Percentiles rank a stretch among this genome's conserved stretches.
Conservation (phyloP, 2,888 invertebrate species). For the Xiphydria camelus region DNA sequence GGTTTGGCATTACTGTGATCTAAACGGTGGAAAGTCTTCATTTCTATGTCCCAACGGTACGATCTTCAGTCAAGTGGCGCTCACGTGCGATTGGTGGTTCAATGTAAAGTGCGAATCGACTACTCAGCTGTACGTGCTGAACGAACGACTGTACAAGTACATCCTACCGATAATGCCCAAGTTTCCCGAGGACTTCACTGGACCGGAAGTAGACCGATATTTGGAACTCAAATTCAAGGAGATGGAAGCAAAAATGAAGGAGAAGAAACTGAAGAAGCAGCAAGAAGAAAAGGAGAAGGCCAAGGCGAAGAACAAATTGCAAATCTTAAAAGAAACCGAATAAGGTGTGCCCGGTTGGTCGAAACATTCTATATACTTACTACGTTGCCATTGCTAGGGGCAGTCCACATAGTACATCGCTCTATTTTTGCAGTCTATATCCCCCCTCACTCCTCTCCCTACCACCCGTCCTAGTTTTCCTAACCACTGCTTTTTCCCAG, state of each 20-base stretch:
- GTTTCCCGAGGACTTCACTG: slow-evolving; percentile 88
- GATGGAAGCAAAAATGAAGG: slow-evolving; percentile 80
- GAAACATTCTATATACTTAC: no score
- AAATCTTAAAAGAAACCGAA: slow-evolving; percentile 19
- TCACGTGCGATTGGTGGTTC: slow-evolving; percentile 94
- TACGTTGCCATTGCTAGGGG: no score
- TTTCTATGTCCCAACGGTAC: slow-evolving; percentile 90
- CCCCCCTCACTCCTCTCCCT: no score
- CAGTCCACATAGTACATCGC: no score
- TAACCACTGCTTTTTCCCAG: no score
- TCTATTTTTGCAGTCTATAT: no score
- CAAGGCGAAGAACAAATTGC: slow-evolving; percentile 21
- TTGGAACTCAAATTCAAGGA: slow-evolving; percentile 82
- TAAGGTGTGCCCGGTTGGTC: no score
- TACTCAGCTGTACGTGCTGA: slow-evolving; percentile 82
- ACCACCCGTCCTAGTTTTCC: no score
- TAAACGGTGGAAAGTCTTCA: slow-evolving; percentile 88
- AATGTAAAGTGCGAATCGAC: slow-evolving; percentile 85
- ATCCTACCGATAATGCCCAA: slow-evolving; percentile 84
- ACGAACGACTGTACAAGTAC: slow-evolving; percentile 86
- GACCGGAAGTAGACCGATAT: slow-evolving; percentile 85
- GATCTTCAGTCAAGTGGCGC: slow-evolving; percentile 84
- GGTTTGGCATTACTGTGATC: slow-evolving; percentile 92
- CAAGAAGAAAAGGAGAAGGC: slow-evolving; percentile 40
- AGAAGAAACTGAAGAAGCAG: slow-evolving; percentile 61